A percentile compares a stretch with the other conserved stretches of the same genome.
phyloP scores from a whole-genome alignment of 1,140 invertebrate genomes.

The Bradysia coprophila region DNA sequence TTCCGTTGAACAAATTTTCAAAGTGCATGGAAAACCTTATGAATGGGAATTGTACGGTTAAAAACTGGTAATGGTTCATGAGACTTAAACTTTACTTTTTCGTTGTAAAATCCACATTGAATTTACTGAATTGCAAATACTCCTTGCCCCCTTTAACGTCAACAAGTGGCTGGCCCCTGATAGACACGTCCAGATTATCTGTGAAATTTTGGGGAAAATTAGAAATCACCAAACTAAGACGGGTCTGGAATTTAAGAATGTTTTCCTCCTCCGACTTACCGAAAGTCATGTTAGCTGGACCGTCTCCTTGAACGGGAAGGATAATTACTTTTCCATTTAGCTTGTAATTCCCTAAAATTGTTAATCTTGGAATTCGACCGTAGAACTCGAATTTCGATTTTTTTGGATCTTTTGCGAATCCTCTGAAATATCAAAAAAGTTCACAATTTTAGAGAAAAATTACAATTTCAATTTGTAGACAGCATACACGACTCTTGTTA shows the following conservation, averaged over 20 bases:
- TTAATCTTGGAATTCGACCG: not conserved
- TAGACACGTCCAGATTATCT: not conserved
- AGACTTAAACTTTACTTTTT: no score
- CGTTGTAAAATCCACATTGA: not conserved
- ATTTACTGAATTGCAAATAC: not conserved
- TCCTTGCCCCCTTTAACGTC: not conserved
- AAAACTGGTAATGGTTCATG: no score
- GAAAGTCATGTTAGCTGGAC: not conserved
- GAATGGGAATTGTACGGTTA: not conserved
- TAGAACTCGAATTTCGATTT: constrained; percentile 1
- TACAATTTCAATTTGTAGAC: no score
- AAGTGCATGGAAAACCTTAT: constrained; percentile 19
- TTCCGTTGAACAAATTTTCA: constrained; percentile 24
- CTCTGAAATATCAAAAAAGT: not conserved
- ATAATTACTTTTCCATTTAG: not conserved
- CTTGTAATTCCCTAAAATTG: not conserved
- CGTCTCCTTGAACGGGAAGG: not conserved
- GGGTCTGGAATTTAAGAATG: no score
- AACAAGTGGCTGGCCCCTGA: not conserved
- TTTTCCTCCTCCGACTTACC: not conserved
- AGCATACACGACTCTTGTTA: not conserved
- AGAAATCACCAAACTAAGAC: no score
- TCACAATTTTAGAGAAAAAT: no score
- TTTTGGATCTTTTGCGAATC: not conserved
- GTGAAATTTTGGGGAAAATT: not conserved